A percentile compares a stretch with the other conserved stretches of the same genome.
Evolutionary conservation across 2,113 vertebrate species (phyloP).

Genomic region (Aphyosemion australe): DNA sequence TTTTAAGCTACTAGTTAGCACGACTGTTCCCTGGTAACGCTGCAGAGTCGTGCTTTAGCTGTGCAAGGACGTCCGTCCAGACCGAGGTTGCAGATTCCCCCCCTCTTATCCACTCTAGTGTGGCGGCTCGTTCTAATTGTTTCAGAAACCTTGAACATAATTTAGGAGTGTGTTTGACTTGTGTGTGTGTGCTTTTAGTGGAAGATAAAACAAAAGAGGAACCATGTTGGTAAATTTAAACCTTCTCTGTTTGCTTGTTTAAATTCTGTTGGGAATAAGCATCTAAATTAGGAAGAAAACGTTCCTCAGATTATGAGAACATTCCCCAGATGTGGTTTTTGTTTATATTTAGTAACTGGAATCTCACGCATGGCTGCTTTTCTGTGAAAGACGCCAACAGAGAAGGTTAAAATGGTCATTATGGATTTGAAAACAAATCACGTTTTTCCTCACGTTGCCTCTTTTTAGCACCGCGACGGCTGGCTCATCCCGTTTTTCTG

Average conservation of each 20-base stretch:
- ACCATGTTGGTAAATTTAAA: constrained; percentile 35
- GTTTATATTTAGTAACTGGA: no score
- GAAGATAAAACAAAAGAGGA: constrained; percentile 11
- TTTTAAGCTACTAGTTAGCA: constrained; percentile 21
- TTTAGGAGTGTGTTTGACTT: constrained; percentile 1
- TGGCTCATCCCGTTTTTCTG: constrained; percentile 99
- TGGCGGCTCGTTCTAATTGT: constrained; percentile 5
- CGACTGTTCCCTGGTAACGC: constrained; percentile 5
- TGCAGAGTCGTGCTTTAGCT: constrained; percentile 34
- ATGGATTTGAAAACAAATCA: constrained; percentile 1
- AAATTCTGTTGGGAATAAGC: background rate
- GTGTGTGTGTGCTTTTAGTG: constrained; percentile 4
- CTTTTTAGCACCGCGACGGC: constrained; percentile 89
- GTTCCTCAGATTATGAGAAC: no score
- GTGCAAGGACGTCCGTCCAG: constrained; percentile 32
- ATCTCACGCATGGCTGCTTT: background rate
- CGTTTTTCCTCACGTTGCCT: background rate
- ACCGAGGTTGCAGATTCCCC: constrained; percentile 5
- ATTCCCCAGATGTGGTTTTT: no score
- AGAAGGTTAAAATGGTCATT: constrained; percentile 11
- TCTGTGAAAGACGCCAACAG: background rate
- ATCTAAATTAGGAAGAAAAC: background rate
- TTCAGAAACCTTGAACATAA: background rate
- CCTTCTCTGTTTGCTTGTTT: background rate
- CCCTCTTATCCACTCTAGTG: background rate